phyloP scores from a whole-genome alignment of 2,113 vertebrate genomes.

The Callospermophilus lateralis region DNA sequence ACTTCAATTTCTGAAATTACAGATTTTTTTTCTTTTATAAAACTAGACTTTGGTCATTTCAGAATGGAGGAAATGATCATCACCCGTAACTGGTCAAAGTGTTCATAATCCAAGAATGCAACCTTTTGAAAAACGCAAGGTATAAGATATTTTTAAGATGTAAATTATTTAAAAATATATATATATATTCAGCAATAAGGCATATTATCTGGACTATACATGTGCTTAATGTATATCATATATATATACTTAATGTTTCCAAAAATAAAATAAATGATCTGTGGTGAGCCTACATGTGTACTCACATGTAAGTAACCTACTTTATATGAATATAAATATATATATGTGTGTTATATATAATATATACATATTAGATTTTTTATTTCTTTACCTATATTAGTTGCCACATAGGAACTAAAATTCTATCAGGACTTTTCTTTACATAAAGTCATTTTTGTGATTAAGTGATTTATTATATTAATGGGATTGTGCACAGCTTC shows the following conservation, averaged over 20 bases:
- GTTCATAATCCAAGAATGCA: not conserved
- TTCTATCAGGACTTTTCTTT: not conserved
- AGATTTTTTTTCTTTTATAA: not conserved
- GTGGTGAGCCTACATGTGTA: rapidly evolving
- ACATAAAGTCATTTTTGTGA: not conserved
- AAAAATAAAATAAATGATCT: not conserved
- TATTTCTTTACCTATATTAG: not conserved
- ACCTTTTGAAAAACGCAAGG: not conserved
- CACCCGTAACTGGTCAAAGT: slow-evolving; percentile 16
- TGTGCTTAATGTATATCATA: not conserved
- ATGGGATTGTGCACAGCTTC: not conserved
- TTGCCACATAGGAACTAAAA: not conserved
- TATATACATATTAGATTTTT: not conserved
- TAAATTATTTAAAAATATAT: not conserved
- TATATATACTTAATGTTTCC: not conserved
- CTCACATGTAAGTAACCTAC: too few species aligned
- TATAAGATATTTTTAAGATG: not conserved
- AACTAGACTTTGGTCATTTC: not conserved
- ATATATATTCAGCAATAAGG: not conserved
- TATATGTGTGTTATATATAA: too few species aligned
- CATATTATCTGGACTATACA: not conserved
- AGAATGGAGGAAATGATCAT: not conserved
- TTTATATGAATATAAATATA: too few species aligned
- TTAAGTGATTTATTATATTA: not conserved
- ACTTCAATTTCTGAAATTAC: slow-evolving; percentile 31